Base-by-base conservation (phyloP, 2,888 invertebrate species). In the Harpagoxenus sublaevis region DNA sequence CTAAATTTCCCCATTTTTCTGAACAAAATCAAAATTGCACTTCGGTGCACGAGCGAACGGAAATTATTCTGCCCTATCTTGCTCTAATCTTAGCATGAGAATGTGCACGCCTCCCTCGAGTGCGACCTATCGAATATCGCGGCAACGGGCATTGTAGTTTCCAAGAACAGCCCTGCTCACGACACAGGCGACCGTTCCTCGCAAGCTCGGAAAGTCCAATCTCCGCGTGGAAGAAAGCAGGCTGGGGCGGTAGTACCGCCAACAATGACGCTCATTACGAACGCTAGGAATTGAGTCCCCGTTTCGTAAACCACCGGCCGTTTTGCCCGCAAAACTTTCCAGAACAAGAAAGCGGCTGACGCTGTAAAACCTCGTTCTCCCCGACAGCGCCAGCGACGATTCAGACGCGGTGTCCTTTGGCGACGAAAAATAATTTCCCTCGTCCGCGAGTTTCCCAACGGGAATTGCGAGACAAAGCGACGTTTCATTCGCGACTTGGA, bases 191-290 rank as follows among this genome's bases (percentile, higher is more conserved):
- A 62, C 31, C 71, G 48, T 79, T 77, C 63, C 62, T 62, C 62
- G 70, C 55, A 35, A 70, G 78, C 71, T 60, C 60, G 83, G 73
- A 60, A 84, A 68, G 82, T 83, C 83, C 88, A 88, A 89, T 88
- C 88, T 83, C 77, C 51, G 31, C 45, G 75, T 79, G 60, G 68
- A 81, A 60, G 57, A 35, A 70, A 57, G 79, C 60, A 10, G 23
- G 5, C 62, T 23, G 31, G 75, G 60, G 78, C 84, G 75, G 83
- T 35, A 28, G 79, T 39, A 78, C 66, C 53, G 71, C 66, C 88
- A 84, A 92, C 92, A 93, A 93, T 93, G 89, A 90, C 89, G 88
- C 92, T 93, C 93, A 93, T 93, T 93, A 93, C 90, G 86, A 89
- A 85, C 89, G 86, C 88, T 85, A 87, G 86, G 87, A 91, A 92